A percentile compares a stretch with the other conserved stretches of the same genome.
phyloP scores from a whole-genome alignment of 2,888 invertebrate genomes.

The Drosophila subsilvestris region DNA sequence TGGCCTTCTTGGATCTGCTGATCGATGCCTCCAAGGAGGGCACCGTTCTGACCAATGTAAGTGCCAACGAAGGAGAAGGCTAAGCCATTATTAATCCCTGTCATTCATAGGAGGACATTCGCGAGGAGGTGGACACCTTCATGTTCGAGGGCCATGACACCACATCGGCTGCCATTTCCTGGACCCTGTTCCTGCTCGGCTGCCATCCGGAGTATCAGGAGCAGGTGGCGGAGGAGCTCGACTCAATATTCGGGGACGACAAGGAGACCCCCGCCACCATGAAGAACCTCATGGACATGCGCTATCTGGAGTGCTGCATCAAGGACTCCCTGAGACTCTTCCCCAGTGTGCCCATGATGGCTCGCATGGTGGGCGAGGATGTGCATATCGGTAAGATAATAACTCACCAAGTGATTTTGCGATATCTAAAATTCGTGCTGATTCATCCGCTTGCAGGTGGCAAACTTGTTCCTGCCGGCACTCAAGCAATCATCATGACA shows the following conservation, averaged over 20 bases:
- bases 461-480: slow-evolving; percentile 84
- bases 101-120: slow-evolving; percentile 83
- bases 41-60: slow-evolving; percentile 79
- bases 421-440: not conserved
- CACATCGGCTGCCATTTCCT: slow-evolving; percentile 84
- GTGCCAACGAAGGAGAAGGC: not conserved
- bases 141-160: slow-evolving; percentile 87
- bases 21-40: slow-evolving; percentile 86
- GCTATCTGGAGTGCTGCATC: slow-evolving; percentile 88
- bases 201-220: slow-evolving; percentile 83
- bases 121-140: slow-evolving; percentile 88
- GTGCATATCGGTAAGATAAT: slow-evolving; percentile 85
- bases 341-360: slow-evolving; percentile 88
- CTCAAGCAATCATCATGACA: slow-evolving; percentile 86
- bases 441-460: slow-evolving; percentile 68
- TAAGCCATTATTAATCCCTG: too few relatives aligned
- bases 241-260: slow-evolving; percentile 84
- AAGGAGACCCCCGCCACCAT: slow-evolving; percentile 85
- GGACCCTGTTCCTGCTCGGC: slow-evolving; percentile 83
- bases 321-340: slow-evolving; percentile 88
- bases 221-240: slow-evolving; percentile 85
- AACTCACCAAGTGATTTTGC: not conserved
- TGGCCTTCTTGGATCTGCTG: slow-evolving; percentile 86
- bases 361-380: slow-evolving; percentile 86
- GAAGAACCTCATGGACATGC: slow-evolving; percentile 87